Evolutionary conservation across 2,888 invertebrate genomes (phyloP).

Genomic region (Patella depressa): DNA sequence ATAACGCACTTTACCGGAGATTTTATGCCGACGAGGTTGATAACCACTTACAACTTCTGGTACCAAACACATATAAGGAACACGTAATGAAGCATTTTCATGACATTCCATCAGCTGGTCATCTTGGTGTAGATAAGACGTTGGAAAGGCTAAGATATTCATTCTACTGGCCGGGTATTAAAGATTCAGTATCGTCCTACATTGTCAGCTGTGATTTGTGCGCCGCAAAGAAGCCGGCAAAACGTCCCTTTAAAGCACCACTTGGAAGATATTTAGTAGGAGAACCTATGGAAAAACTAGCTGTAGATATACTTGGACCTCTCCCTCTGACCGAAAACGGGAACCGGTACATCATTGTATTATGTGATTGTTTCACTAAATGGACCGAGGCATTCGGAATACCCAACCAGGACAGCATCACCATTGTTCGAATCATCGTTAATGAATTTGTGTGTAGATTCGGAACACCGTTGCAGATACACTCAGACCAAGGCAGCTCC

Average conservation of each 20-base stretch:
- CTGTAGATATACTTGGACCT: slow-evolving; percentile 19
- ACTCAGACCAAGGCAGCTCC: slow-evolving; percentile 26
- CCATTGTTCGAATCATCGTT: slow-evolving; percentile 17
- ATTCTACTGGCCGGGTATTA: slow-evolving; percentile 20
- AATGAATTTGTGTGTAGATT: slow-evolving; percentile 24
- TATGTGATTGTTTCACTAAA: slow-evolving; percentile 24
- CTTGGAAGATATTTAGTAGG: slow-evolving; percentile 6
- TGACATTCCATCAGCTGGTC: slow-evolving; percentile 23
- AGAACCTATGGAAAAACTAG: slow-evolving; percentile 21
- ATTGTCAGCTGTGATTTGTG: neutral
- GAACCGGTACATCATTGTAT: slow-evolving; percentile 19
- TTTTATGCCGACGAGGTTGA: neutral
- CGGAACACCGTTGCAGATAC: slow-evolving; percentile 26
- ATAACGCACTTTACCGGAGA: neutral
- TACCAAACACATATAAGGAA: neutral
- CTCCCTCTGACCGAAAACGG: slow-evolving; percentile 15
- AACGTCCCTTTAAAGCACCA: slow-evolving; percentile 3
- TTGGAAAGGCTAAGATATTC: slow-evolving; percentile 11
- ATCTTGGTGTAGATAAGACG: slow-evolving; percentile 17
- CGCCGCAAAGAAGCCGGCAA: neutral
- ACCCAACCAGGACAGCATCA: slow-evolving; percentile 16
- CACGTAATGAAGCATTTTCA: slow-evolving; percentile 13
- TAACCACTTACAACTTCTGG: slow-evolving; percentile 5
- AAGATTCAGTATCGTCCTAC: neutral
- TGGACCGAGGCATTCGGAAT: slow-evolving; percentile 24